Percentiles rank a stretch among this genome's conserved stretches.
These are phyloP conservation scores for Chrysocyon brachyurus DNA, from an alignment of 2,797 vertebrate genomes.

Conservation along the genomic window DNA sequence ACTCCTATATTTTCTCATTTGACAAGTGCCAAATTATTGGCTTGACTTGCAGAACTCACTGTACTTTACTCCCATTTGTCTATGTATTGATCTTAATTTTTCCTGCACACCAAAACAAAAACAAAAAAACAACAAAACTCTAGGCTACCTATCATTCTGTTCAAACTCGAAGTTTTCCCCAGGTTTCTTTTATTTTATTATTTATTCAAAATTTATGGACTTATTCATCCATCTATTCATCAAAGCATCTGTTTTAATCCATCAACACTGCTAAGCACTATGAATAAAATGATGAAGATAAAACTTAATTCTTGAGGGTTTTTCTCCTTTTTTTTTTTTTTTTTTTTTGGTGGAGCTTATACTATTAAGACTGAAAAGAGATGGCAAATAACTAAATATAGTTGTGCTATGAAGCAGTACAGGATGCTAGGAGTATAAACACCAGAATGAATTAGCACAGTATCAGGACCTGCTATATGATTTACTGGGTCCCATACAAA, in stretches of 20 bases:
- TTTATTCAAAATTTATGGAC: slow-evolving; percentile 2
- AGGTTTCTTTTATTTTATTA: not conserved
- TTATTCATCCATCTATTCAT: not conserved
- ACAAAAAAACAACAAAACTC: not conserved
- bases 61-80: not conserved
- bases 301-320: not conserved
- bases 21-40: not conserved
- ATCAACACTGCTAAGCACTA: not conserved
- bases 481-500: not conserved
- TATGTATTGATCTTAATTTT: not conserved
- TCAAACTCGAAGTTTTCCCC: not conserved
- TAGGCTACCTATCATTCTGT: not conserved
- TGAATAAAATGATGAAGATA: not conserved
- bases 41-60: not conserved
- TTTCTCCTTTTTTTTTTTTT: too few species aligned
- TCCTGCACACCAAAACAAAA: not conserved
- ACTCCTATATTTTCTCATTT: not conserved
- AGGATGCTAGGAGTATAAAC: not conserved
- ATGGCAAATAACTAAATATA: not conserved
- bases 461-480: not conserved
- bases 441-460: not conserved
- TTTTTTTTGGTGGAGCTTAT: not conserved
- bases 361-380: not conserved
- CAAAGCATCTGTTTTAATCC: not conserved
- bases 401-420: not conserved